Conservation (phyloP, 64 coral and sea anemone genomes). For the Trachythela sp. region DNA sequence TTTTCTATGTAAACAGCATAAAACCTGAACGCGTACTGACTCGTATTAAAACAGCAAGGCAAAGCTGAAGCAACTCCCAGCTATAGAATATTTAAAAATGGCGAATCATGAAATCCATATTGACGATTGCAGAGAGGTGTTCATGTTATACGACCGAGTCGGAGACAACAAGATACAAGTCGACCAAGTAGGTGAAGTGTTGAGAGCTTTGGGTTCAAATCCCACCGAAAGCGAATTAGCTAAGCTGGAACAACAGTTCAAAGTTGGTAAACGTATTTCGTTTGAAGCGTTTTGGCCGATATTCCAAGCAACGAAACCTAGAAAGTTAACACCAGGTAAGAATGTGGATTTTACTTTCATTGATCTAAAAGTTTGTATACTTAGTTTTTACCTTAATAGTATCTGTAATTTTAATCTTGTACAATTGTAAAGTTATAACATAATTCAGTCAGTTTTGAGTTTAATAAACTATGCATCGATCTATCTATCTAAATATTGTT, state of each 20-base stretch:
- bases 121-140: constrained; percentile 1
- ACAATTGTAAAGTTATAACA: no score
- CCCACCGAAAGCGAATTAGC: constrained; percentile 77
- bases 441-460: no score
- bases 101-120: not conserved
- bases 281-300: constrained; percentile 88
- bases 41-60: no score
- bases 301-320: constrained; percentile 62
- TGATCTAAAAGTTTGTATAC: not conserved
- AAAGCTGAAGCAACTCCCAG: no score
- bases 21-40: no score
- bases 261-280: constrained; percentile 58
- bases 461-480: no score
- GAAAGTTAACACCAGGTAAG: constrained; percentile 47
- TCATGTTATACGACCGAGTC: constrained; percentile 74
- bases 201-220: constrained; percentile 80
- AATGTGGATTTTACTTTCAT: not conserved
- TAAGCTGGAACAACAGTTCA: constrained; percentile 67
- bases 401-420: no score
- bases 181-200: constrained; percentile 79
- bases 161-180: constrained; percentile 78
- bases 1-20: no score
- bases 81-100: not conserved
- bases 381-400: no score
- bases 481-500: no score